Evolutionary conservation across 35 echinoderm and acorn worm genomes (phyloP).

Genomic region (Heliocidaris erythrogramma): DNA sequence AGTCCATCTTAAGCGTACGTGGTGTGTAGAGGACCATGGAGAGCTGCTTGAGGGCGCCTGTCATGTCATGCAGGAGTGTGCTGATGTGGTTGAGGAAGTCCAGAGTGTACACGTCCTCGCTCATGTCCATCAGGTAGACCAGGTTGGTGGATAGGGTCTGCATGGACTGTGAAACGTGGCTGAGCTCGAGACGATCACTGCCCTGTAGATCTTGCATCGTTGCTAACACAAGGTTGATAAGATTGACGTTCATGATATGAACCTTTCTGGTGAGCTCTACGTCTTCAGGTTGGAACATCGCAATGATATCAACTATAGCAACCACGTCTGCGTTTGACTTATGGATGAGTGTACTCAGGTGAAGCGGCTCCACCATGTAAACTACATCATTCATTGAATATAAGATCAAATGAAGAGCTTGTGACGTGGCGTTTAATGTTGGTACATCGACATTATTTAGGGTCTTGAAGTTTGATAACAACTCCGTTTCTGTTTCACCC

Average conservation of each 20-base stretch:
- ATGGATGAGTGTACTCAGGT: constrained; percentile 22
- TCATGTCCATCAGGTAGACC: constrained; percentile 75
- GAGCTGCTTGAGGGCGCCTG: constrained; percentile 59
- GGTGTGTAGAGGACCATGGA: constrained; percentile 55
- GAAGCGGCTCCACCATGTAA: constrained; percentile 50
- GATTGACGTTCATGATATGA: constrained; percentile 61
- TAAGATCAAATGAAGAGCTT: constrained; percentile 23
- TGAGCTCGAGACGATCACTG: constrained; percentile 65
- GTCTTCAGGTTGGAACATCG: not conserved
- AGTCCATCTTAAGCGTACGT: constrained; percentile 56
- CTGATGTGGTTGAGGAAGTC: constrained; percentile 62
- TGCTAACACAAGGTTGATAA: constrained; percentile 66
- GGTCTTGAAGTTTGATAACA: not conserved
- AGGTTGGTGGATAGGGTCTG: constrained; percentile 70
- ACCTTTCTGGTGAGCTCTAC: constrained; percentile 33
- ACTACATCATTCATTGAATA: constrained; percentile 24
- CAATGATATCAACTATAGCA: constrained; percentile 18
- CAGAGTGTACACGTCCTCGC: constrained; percentile 39
- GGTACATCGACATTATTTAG: not conserved
- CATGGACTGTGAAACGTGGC: constrained; percentile 65
- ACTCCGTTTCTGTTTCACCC: not conserved
- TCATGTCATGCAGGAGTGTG: constrained; percentile 67
- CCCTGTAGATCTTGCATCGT: constrained; percentile 60
- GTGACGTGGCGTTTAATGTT: constrained; percentile 20
- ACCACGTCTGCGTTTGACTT: constrained; percentile 16